These are phyloP conservation scores for Formicarius rufipectus DNA, from an alignment of 2,113 vertebrate species.

Conservation along the genomic window DNA sequence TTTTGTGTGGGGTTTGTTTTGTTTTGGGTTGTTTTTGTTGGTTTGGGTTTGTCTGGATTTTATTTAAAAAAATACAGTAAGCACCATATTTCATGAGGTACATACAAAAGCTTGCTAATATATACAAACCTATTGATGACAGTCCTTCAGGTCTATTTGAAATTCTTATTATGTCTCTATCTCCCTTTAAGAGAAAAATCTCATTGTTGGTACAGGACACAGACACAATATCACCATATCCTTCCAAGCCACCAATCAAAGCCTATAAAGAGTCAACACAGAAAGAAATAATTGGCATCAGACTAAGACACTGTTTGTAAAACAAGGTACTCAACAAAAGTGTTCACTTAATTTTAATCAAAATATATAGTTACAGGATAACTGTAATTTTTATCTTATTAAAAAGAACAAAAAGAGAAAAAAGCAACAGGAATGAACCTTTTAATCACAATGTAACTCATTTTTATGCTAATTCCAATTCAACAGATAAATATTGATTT, in stretches of 20 bases:
- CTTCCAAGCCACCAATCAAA: constrained; percentile 90
- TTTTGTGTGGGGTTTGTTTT: background rate
- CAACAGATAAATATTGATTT: no score
- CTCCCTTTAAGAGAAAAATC: constrained; percentile 95
- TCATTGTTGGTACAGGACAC: constrained; percentile 94
- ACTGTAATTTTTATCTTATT: background rate
- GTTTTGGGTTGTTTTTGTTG: background rate
- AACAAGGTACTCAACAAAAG: background rate
- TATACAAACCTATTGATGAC: constrained; percentile 79
- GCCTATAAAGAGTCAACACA: constrained; percentile 73
- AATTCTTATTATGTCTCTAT: constrained; percentile 91
- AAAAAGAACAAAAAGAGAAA: background rate
- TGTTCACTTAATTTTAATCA: background rate
- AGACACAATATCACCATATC: constrained; percentile 91
- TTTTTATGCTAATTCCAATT: background rate
- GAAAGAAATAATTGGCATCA: background rate
- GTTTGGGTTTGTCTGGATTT: background rate
- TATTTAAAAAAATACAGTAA: background rate
- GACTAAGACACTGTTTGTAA: background rate
- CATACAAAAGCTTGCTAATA: background rate
- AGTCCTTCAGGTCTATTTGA: constrained; percentile 88
- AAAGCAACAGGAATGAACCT: background rate
- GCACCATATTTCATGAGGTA: background rate
- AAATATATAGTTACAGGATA: background rate
- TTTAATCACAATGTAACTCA: background rate